Percentiles rank a stretch among this genome's conserved stretches.
phyloP scores from a whole-genome alignment of 2,888 invertebrate genomes.

The Agrilus mali region DNA sequence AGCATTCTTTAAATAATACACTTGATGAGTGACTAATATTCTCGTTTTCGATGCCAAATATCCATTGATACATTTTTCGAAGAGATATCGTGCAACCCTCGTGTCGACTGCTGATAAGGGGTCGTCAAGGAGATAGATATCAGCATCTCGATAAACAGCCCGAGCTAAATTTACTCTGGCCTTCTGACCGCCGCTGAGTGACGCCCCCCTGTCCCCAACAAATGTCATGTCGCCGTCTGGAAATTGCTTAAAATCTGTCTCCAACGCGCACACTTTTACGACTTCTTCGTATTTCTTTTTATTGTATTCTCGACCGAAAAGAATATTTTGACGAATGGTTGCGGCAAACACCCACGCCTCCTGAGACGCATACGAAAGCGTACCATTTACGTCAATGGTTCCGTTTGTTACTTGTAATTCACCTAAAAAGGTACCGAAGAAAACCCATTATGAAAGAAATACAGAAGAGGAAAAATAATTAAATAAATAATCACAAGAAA shows the following conservation, averaged over 20 bases:
- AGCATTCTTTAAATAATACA: conserved; percentile 63
- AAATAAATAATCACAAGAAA: too few species aligned
- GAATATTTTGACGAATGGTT: conserved; percentile 70
- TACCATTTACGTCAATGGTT: conserved; percentile 48
- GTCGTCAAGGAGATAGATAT: conserved; percentile 74
- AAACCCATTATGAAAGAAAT: too few species aligned
- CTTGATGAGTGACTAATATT: conserved; percentile 75
- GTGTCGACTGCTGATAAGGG: conserved; percentile 79
- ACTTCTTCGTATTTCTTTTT: conserved; percentile 45
- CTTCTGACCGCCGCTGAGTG: conserved; percentile 71
- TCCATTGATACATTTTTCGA: conserved; percentile 62
- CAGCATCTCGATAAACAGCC: conserved; percentile 57
- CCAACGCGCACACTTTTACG: conserved; percentile 53
- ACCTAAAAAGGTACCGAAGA: conserved; percentile 31
- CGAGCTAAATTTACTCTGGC: conserved; percentile 59
- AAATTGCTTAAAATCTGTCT: conserved; percentile 61
- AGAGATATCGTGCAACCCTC: conserved; percentile 65
- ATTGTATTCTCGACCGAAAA: conserved; percentile 62
- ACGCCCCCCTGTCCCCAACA: conserved; percentile 70
- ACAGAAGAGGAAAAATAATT: too few species aligned
- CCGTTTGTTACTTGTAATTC: conserved; percentile 49
- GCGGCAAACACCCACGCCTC: conserved; percentile 76
- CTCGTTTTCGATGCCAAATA: conserved; percentile 54
- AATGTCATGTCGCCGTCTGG: conserved; percentile 59
- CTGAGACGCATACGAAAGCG: conserved; percentile 64